Percentiles rank a stretch among this genome's conserved stretches.
phyloP scores from a whole-genome alignment of 2,888 invertebrate genomes.

The Operophtera brumata region DNA sequence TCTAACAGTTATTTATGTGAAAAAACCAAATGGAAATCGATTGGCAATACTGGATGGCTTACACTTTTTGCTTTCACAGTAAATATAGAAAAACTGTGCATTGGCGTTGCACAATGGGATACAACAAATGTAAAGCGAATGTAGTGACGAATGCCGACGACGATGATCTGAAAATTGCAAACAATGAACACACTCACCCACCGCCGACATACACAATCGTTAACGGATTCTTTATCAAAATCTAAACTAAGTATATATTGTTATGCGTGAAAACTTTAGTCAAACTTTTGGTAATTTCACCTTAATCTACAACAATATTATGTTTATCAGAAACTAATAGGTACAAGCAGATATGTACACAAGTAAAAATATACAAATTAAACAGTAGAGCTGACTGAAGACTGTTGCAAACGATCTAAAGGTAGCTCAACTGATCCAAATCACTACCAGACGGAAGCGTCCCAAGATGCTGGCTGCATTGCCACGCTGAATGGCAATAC shows the following conservation, averaged over 20 bases:
- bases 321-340: no score
- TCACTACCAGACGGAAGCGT: no score
- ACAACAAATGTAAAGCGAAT: background rate
- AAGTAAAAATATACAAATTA: no score
- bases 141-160: background rate
- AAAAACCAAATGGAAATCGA: background rate
- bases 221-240: background rate
- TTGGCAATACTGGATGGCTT: background rate
- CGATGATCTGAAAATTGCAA: background rate
- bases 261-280: background rate
- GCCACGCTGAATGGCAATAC: no score
- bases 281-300: no score
- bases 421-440: no score
- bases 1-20: background rate
- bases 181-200: conserved; percentile 7
- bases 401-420: no score
- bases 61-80: background rate
- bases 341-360: no score
- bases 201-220: conserved; percentile 9
- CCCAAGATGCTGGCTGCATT: no score
- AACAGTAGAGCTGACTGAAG: no score
- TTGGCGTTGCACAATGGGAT: background rate
- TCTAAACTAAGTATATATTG: background rate
- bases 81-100: background rate
- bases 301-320: no score